Evolutionary conservation across 2,113 vertebrate species (phyloP).

Genomic region (Procapra przewalskii): DNA sequence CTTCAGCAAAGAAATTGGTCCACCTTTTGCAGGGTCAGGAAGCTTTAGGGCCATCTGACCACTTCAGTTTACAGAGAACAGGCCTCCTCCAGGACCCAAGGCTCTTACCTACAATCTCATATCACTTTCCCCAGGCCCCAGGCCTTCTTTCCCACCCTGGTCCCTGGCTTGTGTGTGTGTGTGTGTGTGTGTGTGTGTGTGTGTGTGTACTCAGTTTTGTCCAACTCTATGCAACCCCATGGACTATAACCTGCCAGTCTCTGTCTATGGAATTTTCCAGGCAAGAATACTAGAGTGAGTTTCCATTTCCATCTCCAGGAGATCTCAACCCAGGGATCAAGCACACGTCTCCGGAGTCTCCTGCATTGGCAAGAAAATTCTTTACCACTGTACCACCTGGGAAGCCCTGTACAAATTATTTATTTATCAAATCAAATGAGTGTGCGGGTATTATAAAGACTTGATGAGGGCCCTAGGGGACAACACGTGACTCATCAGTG

Average conservation of each 20-base stretch:
- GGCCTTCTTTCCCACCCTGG: neutral
- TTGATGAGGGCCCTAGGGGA: neutral
- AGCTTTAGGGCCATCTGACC: neutral
- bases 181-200: neutral
- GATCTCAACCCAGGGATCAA: neutral
- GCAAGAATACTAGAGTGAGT: neutral
- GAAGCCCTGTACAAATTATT: neutral
- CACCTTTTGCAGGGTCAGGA: fast-evolving
- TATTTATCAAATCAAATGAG: neutral
- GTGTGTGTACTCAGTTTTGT: neutral
- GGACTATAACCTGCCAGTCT: neutral
- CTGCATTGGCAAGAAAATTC: neutral
- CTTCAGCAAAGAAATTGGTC: neutral
- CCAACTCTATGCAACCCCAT: neutral
- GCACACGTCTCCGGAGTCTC: neutral
- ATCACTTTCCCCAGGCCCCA: neutral
- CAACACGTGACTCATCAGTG: fast-evolving
- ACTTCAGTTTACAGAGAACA: neutral
- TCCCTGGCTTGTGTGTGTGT: neutral
- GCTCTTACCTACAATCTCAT: too few species aligned
- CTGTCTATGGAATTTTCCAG: neutral
- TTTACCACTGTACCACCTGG: neutral
- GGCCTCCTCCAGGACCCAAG: neutral
- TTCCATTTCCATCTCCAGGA: neutral
- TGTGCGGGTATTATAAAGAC: fast-evolving